Percentiles rank a stretch among this genome's conserved stretches.
Evolutionary conservation across 2,797 vertebrate species (phyloP).

Genomic region (Lagorchestes hirsutus): DNA sequence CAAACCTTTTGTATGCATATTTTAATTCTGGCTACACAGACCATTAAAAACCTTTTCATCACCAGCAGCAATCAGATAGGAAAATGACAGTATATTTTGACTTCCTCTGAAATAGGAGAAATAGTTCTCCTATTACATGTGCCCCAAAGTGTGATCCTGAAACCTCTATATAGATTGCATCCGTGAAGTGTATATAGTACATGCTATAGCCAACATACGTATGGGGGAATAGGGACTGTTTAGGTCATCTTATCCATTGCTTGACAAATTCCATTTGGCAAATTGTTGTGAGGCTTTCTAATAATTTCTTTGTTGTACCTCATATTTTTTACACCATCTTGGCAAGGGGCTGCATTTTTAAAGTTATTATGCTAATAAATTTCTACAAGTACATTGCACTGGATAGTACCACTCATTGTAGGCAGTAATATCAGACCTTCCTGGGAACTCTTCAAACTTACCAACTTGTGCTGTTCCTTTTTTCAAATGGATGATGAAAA

Average conservation of each 20-base stretch:
- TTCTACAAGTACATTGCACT: not conserved
- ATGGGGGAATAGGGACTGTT: no score
- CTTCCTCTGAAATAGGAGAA: not conserved
- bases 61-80: not conserved
- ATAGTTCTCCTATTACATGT: no score
- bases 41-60: not conserved
- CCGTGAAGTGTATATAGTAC: not conserved
- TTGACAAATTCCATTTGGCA: not conserved
- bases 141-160: not conserved
- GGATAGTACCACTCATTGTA: no score
- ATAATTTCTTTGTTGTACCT: not conserved
- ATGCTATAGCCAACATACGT: not conserved
- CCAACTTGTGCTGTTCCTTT: not conserved
- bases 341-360: not conserved
- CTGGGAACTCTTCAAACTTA: not conserved
- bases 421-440: no score
- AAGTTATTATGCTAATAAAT: not conserved
- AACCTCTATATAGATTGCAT: not conserved
- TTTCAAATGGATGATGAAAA: not conserved
- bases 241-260: not conserved
- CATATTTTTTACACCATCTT: not conserved
- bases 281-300: not conserved
- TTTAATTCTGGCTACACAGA: not conserved
- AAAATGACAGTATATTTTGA: not conserved
- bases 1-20: not conserved